Base-by-base conservation (phyloP, 2,113 vertebrate species). In the Cyphomyrus plagiostoma region DNA sequence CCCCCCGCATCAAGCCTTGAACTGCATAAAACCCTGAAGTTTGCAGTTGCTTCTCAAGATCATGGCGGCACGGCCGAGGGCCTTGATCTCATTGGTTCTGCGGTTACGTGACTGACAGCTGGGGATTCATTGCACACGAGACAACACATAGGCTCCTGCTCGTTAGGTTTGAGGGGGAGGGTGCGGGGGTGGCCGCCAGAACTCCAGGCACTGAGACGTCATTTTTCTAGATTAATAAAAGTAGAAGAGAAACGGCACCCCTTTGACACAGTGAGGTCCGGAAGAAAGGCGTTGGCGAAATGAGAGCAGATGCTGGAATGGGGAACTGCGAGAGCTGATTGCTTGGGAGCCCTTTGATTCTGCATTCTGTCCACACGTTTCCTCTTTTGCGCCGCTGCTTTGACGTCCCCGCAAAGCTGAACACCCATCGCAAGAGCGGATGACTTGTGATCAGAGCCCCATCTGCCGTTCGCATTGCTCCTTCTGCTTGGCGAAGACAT, bases 401-500 rank as follows among this genome's bases (percentile, higher is more conserved):
- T n/a, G 46, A 26, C 23, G n/a, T 7, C 23, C 77, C 21, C 30
- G 13, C 30, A 45, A 9, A 45, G 30, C 84, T 52, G 30, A 89
- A 52, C 26, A 45, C 45, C 35, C 45, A 26, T 19, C 48, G 11
- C 30, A 6, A 53, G 42, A 89, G 49, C 8, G 74, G 46, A 39
- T 30, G 49, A 50, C 35, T 39, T 7, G 26, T 42, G 74, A 89
- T 88, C 88, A 80, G 49, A 88, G 70, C 62, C 88, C 88, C 88
- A 88, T 89, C 88, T 89, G 88, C 35, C 46, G 30, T 48, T 11
- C 19, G 15, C 48, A 2, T 15, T 15, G 30, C 66, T 39, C 50
- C 80, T 83, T 83, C 70, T 39, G 70, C 70, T 77, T 19, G 70
- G 13, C 70, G 8, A 77, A 39, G 70, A 77, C n/a, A 11, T 77